A percentile compares a stretch with the other conserved stretches of the same genome.
phyloP scores from a whole-genome alignment of 2,888 invertebrate genomes.

The Apoda limacodes region DNA sequence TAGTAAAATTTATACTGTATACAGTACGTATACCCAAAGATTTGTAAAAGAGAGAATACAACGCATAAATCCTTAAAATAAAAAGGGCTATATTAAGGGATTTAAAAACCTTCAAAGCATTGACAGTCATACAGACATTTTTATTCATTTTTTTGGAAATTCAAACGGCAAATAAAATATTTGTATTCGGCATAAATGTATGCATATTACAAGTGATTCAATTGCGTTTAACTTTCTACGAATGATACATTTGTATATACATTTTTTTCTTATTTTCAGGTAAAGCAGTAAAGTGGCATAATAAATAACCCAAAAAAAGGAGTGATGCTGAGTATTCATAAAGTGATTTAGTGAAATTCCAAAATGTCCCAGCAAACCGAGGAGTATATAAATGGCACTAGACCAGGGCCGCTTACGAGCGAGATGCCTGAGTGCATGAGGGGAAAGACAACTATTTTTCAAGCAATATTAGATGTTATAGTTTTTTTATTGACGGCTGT shows the following conservation, averaged over 20 bases:
- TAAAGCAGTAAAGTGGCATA: slow-evolving; percentile 2
- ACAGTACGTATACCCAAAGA: too few species aligned
- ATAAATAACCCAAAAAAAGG: slow-evolving; percentile 16
- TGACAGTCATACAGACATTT: too few species aligned
- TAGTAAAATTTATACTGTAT: too few species aligned
- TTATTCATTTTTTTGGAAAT: too few species aligned
- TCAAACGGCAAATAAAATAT: slow-evolving; percentile 5
- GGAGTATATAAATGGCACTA: slow-evolving; percentile 53
- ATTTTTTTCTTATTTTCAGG: slow-evolving; percentile 6
- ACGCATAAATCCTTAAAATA: too few species aligned
- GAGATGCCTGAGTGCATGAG: slow-evolving; percentile 64
- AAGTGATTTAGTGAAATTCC: slow-evolving; percentile 13
- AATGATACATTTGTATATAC: slow-evolving; percentile 1
- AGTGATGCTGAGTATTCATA: slow-evolving; percentile 33
- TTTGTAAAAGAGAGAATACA: too few species aligned
- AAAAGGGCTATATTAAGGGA: too few species aligned
- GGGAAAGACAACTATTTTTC: slow-evolving; percentile 61
- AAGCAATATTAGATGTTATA: slow-evolving; percentile 67
- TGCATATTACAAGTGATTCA: too few species aligned
- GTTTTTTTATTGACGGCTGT: slow-evolving; percentile 61
- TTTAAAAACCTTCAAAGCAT: too few species aligned
- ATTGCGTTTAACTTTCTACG: too few species aligned
- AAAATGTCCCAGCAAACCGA: slow-evolving; percentile 45
- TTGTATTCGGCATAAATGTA: too few species aligned
- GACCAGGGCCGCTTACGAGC: slow-evolving; percentile 52